These are phyloP conservation scores for Sorex araneus DNA, from an alignment of 2,113 vertebrate species.

Conservation along the genomic window DNA sequence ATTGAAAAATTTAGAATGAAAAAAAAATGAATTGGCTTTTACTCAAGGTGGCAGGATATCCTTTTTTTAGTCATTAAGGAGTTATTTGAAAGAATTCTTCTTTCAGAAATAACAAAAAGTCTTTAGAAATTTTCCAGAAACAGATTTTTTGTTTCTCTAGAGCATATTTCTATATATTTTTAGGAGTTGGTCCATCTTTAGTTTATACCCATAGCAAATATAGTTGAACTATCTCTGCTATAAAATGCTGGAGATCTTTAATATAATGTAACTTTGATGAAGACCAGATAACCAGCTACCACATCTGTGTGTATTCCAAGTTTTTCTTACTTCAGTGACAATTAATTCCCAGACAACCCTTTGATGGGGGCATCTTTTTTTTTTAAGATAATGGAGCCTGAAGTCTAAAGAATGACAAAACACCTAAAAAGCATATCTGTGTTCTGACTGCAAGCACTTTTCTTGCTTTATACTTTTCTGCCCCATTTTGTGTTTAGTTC, in stretches of 20 bases:
- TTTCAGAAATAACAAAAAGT: conserved; percentile 44
- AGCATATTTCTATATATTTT: neutral
- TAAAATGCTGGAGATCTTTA: neutral
- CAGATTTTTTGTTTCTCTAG: neutral
- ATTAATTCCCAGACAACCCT: neutral
- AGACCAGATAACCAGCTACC: neutral
- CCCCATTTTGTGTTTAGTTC: neutral
- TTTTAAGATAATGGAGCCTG: neutral
- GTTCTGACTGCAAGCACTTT: neutral
- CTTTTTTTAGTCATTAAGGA: conserved; percentile 20
- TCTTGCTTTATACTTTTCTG: neutral
- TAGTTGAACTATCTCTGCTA: neutral
- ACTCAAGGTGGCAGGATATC: conserved; percentile 32
- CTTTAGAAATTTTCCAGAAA: neutral
- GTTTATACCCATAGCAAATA: neutral
- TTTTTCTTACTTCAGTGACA: neutral
- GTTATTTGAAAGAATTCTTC: conserved; percentile 37
- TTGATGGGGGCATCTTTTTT: neutral
- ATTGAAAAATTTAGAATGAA: conserved; percentile 43
- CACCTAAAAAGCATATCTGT: neutral
- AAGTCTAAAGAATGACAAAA: neutral
- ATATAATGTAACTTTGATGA: neutral
- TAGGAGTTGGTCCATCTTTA: neutral
- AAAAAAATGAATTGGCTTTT: conserved; percentile 42
- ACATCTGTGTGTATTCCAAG: neutral